Conservation (phyloP, 2,797 vertebrate species). For the Varecia variegata region DNA sequence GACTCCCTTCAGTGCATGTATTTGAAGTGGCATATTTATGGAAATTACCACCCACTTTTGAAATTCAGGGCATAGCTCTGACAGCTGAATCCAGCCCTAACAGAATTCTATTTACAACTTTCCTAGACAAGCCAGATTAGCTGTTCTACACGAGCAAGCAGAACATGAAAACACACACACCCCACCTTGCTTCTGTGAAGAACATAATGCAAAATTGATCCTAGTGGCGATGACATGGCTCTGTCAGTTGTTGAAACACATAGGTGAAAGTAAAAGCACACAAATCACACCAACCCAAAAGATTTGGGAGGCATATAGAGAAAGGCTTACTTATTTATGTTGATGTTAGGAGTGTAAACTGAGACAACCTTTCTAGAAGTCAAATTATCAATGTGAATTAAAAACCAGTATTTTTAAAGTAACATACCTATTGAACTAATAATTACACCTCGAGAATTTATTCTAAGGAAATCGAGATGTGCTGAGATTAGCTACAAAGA, state of each 20-base stretch:
- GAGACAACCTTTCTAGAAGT: neutral
- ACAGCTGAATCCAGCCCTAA: slow-evolving; percentile 61
- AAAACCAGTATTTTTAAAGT: neutral
- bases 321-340: neutral
- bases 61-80: slow-evolving; percentile 69
- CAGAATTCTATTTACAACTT: slow-evolving; percentile 61
- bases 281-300: neutral
- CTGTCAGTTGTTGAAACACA: neutral
- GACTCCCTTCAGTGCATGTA: neutral
- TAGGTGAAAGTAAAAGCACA: neutral
- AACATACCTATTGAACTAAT: neutral
- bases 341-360: neutral
- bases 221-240: accelerated
- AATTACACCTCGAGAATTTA: neutral
- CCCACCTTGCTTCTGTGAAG: neutral
- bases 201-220: neutral
- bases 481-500: neutral
- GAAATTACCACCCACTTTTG: slow-evolving; percentile 67
- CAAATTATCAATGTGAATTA: neutral
- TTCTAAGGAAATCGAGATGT: neutral
- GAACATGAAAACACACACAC: neutral
- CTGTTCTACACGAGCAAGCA: neutral
- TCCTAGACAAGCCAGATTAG: slow-evolving; percentile 33
- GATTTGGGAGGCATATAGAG: neutral
- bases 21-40: slow-evolving; percentile 65